These are phyloP conservation scores for Sapayoa aenigma DNA, from an alignment of 2,113 vertebrate species.

Conservation along the genomic window DNA sequence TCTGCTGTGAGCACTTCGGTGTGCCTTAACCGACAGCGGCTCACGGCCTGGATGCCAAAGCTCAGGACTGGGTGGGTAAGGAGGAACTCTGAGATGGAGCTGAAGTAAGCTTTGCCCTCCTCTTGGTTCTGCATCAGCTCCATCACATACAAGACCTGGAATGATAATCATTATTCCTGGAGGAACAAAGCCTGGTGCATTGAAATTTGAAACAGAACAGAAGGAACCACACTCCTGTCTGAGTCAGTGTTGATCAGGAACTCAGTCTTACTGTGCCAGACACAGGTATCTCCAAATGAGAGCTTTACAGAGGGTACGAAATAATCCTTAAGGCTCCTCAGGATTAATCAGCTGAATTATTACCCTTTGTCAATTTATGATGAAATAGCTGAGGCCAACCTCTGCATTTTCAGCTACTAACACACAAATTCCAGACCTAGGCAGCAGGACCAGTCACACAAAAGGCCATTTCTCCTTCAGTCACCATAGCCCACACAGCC, in stretches of 20 bases:
- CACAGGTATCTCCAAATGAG: not conserved
- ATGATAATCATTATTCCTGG: too few relatives aligned
- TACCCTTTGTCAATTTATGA: not conserved
- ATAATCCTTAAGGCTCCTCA: not conserved
- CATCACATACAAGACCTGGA: slow-evolving; percentile 96
- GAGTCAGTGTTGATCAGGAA: not conserved
- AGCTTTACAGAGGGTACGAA: not conserved
- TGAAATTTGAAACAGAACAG: not conserved
- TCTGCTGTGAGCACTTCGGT: slow-evolving; percentile 92
- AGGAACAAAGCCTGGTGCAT: not conserved
- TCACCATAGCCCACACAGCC: not conserved
- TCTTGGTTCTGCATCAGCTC: slow-evolving; percentile 93
- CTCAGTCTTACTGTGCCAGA: not conserved
- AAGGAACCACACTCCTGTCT: not conserved
- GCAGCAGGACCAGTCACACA: not conserved
- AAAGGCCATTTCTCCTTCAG: not conserved
- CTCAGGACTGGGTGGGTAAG: slow-evolving; percentile 97
- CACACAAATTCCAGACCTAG: not conserved
- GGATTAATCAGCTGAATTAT: not conserved
- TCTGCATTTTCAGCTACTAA: not conserved
- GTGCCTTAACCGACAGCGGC: slow-evolving; percentile 84
- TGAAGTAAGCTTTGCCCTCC: slow-evolving; percentile 90
- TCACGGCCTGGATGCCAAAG: slow-evolving; percentile 92
- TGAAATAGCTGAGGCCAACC: not conserved
- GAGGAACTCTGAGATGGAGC: slow-evolving; percentile 95